Evolutionary conservation across 2,113 vertebrate species (phyloP).

Genomic region (Formicarius rufipectus): DNA sequence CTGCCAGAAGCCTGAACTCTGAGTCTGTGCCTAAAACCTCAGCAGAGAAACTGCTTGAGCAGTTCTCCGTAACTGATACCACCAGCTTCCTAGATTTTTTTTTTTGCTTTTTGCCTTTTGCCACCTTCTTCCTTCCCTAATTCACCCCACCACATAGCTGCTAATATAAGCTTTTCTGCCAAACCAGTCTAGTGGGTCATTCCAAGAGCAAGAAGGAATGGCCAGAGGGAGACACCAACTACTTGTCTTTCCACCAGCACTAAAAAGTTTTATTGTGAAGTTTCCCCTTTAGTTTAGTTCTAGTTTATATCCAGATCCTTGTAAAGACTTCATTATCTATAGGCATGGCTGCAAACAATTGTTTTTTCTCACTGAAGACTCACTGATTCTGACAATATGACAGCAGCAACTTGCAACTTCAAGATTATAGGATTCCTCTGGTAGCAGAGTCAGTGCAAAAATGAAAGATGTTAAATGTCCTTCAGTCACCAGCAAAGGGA

Average conservation of each 20-base stretch:
- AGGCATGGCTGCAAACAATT: background rate
- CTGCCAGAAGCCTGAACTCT: background rate
- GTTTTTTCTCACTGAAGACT: background rate
- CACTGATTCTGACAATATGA: background rate
- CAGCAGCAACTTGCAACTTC: background rate
- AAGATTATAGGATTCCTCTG: background rate
- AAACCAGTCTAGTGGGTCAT: background rate
- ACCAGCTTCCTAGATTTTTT: background rate
- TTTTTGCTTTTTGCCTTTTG: background rate
- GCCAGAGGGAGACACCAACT: background rate
- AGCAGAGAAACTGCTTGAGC: background rate
- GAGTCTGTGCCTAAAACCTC: background rate
- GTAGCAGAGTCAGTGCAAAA: background rate
- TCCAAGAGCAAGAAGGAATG: background rate
- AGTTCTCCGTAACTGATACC: background rate
- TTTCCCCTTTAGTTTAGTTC: background rate
- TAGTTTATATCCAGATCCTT: background rate
- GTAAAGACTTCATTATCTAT: background rate
- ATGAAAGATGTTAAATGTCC: background rate
- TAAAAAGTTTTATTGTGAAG: background rate
- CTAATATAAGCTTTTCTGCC: background rate
- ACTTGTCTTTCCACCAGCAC: background rate
- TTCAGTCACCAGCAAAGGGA: background rate
- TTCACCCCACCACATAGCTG: background rate
- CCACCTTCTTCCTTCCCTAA: background rate